Conservation (phyloP, 37 sponge, comb jelly and placozoan genomes). For the Ephydatia muelleri region DNA sequence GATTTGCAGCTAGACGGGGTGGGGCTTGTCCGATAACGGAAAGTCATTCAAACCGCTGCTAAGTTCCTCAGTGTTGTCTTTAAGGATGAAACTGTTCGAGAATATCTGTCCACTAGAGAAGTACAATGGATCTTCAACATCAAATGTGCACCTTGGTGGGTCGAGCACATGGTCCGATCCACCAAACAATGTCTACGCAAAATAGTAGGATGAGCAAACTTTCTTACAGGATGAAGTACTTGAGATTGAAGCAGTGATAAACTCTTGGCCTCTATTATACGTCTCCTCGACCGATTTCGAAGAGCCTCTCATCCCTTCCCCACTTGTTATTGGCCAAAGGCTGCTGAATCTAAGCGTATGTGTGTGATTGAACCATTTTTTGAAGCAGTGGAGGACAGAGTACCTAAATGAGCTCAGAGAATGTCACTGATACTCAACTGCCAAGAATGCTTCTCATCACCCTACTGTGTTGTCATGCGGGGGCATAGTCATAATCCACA, state of each 20-base stretch:
- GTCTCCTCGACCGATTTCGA: no score
- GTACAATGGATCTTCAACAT: constrained; percentile 11
- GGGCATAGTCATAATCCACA: no score
- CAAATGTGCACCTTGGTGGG: neutral
- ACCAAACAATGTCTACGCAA: neutral
- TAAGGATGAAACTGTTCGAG: neutral
- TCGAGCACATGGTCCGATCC: neutral
- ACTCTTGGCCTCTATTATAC: no score
- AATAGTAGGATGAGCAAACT: constrained; percentile 8
- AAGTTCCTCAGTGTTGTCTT: neutral
- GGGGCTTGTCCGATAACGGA: no score
- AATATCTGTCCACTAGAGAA: neutral
- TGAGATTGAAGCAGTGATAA: constrained; percentile 13
- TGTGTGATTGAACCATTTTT: no score
- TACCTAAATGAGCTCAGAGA: no score
- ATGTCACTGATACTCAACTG: no score
- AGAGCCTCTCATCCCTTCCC: constrained; percentile 8
- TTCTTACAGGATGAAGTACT: neutral
- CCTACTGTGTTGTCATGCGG: no score
- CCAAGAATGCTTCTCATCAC: no score
- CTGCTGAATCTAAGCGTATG: neutral
- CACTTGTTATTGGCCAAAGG: neutral
- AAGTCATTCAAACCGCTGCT: no score
- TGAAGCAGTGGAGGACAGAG: no score
- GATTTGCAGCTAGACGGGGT: neutral